These are phyloP conservation scores for Ptilodon capucinus DNA, from an alignment of 2,888 invertebrate genomes.

Conservation along the genomic window DNA sequence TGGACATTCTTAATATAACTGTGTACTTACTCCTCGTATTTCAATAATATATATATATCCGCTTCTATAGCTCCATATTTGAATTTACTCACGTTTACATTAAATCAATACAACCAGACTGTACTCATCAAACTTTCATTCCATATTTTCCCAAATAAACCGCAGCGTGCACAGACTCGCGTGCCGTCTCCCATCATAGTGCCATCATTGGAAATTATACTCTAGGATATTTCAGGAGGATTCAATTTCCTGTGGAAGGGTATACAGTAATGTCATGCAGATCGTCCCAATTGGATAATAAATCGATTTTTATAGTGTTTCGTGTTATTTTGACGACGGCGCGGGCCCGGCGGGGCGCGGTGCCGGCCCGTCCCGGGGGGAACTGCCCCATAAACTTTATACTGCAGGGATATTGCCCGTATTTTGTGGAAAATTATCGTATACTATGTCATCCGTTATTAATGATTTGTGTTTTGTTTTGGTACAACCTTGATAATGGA, in stretches of 20 bases:
- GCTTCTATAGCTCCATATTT: too few species aligned
- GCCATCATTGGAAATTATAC: slow-evolving; percentile 10
- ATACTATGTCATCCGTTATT: not conserved
- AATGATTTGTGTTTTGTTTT: not conserved
- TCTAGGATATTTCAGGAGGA: slow-evolving; percentile 9
- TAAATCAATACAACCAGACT: not conserved
- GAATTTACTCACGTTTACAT: not conserved
- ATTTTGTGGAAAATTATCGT: slow-evolving; percentile 18
- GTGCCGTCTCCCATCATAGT: slow-evolving; percentile 34
- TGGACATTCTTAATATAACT: too few species aligned
- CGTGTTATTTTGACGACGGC: slow-evolving; percentile 35
- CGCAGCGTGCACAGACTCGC: slow-evolving; percentile 35
- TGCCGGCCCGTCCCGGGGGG: slow-evolving; percentile 33
- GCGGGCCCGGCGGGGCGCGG: slow-evolving; percentile 21
- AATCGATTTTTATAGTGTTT: slow-evolving; percentile 59
- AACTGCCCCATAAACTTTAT: slow-evolving; percentile 20
- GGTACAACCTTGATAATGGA: not conserved
- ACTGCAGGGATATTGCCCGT: slow-evolving; percentile 9
- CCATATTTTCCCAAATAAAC: slow-evolving; percentile 21
- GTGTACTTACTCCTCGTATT: too few species aligned
- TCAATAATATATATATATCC: too few species aligned
- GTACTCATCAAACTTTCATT: not conserved
- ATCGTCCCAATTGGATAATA: slow-evolving; percentile 44
- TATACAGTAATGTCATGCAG: slow-evolving; percentile 22
- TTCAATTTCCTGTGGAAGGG: slow-evolving; percentile 5